Percentiles rank a stretch among this genome's conserved stretches.
phyloP scores from a whole-genome alignment of 2,113 vertebrate genomes.

The Istiophorus platypterus region DNA sequence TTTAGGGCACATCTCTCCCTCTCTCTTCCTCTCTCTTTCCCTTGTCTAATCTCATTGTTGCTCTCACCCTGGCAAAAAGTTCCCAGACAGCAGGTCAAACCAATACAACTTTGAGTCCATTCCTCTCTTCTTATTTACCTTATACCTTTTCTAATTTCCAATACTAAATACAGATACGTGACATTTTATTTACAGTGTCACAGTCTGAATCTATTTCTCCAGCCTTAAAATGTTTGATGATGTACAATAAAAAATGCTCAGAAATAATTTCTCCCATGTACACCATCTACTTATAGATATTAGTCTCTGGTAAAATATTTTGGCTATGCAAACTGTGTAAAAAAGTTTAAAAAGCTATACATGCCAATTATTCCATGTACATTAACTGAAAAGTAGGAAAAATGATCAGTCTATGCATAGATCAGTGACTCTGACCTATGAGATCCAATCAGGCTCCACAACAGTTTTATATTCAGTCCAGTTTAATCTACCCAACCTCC shows the following conservation, averaged over 20 bases:
- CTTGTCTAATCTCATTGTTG: slow-evolving; percentile 26
- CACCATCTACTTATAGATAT: too few species aligned
- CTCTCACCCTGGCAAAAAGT: slow-evolving; percentile 24
- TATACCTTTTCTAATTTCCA: neutral
- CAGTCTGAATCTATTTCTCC: neutral
- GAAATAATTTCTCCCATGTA: too few species aligned
- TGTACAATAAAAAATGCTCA: neutral
- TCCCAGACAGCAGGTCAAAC: slow-evolving; percentile 1
- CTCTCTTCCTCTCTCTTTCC: neutral
- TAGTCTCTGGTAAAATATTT: neutral
- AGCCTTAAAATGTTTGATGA: neutral
- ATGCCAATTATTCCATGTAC: neutral
- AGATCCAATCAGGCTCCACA: neutral
- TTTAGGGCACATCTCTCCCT: slow-evolving; percentile 18
- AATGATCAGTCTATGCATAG: neutral
- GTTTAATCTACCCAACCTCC: slow-evolving; percentile 73
- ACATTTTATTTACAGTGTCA: neutral
- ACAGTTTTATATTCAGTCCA: slow-evolving; percentile 63
- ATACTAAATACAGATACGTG: neutral
- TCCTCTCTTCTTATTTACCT: neutral
- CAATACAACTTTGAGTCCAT: neutral
- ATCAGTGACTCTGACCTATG: slow-evolving; percentile 15
- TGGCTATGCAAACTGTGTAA: neutral
- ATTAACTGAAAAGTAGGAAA: neutral
- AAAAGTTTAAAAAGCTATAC: neutral